Evolutionary conservation across 2,888 invertebrate species (phyloP).

Genomic region (Petrolisthes cinctipes): DNA sequence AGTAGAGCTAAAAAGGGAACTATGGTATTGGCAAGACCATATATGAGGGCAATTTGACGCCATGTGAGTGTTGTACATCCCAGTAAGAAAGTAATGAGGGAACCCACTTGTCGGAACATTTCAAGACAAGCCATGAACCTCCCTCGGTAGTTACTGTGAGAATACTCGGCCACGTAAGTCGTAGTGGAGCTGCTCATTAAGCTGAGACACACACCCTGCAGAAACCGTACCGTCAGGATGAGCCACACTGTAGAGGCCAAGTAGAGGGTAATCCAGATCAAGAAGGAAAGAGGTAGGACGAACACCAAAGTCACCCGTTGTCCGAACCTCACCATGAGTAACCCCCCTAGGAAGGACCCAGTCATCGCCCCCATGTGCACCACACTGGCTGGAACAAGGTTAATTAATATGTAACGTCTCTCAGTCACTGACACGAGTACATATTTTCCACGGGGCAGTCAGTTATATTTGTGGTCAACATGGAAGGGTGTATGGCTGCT

Average conservation of each 20-base stretch:
- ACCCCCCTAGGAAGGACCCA: conserved; percentile 53
- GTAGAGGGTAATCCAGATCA: conserved; percentile 48
- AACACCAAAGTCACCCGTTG: conserved; percentile 56
- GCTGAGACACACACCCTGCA: conserved; percentile 35
- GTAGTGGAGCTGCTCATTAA: conserved; percentile 45
- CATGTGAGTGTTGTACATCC: conserved; percentile 56
- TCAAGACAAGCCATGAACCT: conserved; percentile 44
- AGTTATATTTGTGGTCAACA: too few species aligned
- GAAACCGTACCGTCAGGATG: conserved; percentile 21
- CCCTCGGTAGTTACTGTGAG: conserved; percentile 47
- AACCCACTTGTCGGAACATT: conserved; percentile 45
- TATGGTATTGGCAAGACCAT: conserved; percentile 43
- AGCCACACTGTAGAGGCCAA: conserved; percentile 56
- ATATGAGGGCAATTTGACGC: conserved; percentile 50
- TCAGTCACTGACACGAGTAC: too few species aligned
- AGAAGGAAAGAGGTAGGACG: conserved; percentile 41
- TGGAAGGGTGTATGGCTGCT: too few species aligned
- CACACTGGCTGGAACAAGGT: conserved; percentile 55
- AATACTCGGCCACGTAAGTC: conserved; percentile 55
- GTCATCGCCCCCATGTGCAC: conserved; percentile 56
- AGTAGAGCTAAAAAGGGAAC: conserved; percentile 49
- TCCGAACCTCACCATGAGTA: conserved; percentile 48
- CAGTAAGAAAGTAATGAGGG: conserved; percentile 50
- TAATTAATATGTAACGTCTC: too few species aligned
- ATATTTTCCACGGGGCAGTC: too few species aligned